phyloP scores from a whole-genome alignment of 2,888 invertebrate species.

The Ctena decussata region DNA sequence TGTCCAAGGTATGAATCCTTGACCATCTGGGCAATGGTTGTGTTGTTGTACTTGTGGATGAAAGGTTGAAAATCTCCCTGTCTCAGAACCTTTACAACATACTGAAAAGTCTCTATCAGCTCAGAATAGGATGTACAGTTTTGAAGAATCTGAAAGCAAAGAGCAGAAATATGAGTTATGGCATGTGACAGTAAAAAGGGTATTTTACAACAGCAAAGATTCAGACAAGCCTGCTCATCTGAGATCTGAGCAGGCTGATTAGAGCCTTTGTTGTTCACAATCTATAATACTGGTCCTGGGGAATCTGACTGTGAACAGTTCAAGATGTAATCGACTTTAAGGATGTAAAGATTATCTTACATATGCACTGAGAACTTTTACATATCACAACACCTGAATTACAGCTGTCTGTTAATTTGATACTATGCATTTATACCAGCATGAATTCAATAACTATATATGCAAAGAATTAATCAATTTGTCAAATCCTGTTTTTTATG shows the following conservation, averaged over 20 bases:
- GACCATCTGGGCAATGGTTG: slow-evolving; percentile 80
- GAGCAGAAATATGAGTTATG: neutral
- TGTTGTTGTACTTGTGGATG: slow-evolving; percentile 79
- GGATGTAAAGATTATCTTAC: too few species aligned
- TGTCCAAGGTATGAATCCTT: slow-evolving; percentile 78
- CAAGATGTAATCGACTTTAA: too few species aligned
- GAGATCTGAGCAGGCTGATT: neutral
- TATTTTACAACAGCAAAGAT: neutral
- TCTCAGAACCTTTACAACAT: slow-evolving; percentile 70
- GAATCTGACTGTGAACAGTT: too few species aligned
- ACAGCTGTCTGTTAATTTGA: too few species aligned
- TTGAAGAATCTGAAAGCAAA: slow-evolving; percentile 58
- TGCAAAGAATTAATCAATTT: too few species aligned
- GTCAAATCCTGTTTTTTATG: too few species aligned
- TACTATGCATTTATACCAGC: too few species aligned
- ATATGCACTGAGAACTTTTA: too few species aligned
- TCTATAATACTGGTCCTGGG: too few species aligned
- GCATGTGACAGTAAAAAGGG: too few species aligned
- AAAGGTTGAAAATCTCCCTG: slow-evolving; percentile 78
- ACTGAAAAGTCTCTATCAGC: slow-evolving; percentile 71
- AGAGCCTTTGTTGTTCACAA: neutral
- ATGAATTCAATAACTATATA: too few species aligned
- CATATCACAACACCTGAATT: too few species aligned
- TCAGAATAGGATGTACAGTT: slow-evolving; percentile 74
- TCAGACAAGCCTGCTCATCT: neutral